Base-by-base conservation (phyloP, 2,113 vertebrate species). In the Melanotaenia duboulayi region DNA sequence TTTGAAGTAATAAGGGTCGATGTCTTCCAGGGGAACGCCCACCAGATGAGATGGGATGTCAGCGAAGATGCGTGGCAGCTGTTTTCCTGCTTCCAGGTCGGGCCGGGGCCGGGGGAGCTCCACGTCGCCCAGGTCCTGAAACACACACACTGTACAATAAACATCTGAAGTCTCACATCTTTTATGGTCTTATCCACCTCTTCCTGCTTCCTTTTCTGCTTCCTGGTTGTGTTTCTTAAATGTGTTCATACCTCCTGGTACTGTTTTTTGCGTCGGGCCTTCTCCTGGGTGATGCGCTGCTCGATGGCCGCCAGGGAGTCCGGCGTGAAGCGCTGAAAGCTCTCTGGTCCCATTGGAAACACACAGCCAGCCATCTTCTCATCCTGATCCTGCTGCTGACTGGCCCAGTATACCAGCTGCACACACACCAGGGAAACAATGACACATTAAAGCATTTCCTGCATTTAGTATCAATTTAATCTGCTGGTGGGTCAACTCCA, bases 281-380 rank as follows among this genome's bases (percentile, higher is more conserved):
- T 0, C 83, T 91, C 86, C 84, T 91, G 82, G 78, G 62, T n/a
- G 48, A 92, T 90, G 78, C 91, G 89, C 78, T 89, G 89, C 79
- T 92, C 91, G 79, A 92, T 91, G 82, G 86, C 89, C 40, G 78
- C 85, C 91, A 92, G 89, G 76, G 91, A 91, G 89, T 92, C 91
- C 82, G 80, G 89, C 80, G 89, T 92, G 91, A 92, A 92, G 80
- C 88, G 87, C 85, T 92, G 89, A 82, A 92, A 91, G 85, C 88
- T 91, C 88, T 92, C 91, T 80, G 89, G 91, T 87, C 91, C 91
- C 89, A 90, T 83, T 89, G 91, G 91, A 91, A 92, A 92, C 91
- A 91, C 89, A 88, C 78, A 91, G 88, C 69, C 88, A 67, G 91
- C 88, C 91, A 92, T 92, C 88, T 92, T 92, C 83, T 90, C 91